phyloP scores from a whole-genome alignment of 2,797 vertebrate species.

The Paguma larvata region DNA sequence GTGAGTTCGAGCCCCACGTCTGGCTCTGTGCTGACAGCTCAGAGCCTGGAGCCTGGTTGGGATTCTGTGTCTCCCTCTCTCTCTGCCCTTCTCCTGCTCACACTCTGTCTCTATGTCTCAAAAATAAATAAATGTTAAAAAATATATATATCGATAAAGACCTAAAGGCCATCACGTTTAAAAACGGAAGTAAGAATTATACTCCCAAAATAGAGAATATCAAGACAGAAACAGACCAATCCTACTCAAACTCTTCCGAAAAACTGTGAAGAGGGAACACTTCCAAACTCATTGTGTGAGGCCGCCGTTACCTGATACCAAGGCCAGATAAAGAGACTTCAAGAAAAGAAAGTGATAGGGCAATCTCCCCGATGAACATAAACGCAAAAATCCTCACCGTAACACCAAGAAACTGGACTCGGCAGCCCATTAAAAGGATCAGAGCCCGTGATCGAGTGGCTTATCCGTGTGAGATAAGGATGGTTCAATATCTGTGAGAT shows the following conservation, averaged over 20 bases:
- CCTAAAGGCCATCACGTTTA: background rate
- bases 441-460: background rate
- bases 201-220: background rate
- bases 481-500: background rate
- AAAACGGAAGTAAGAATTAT: background rate
- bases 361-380: background rate
- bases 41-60: too few relatives aligned
- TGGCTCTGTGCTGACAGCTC: too few relatives aligned
- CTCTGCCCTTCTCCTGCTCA: too few relatives aligned
- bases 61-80: too few relatives aligned
- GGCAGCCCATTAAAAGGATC: background rate
- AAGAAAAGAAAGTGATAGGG: background rate
- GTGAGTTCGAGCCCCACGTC: too few relatives aligned
- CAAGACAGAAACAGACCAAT: background rate
- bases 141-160: background rate
- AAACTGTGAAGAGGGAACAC: background rate
- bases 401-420: too few relatives aligned
- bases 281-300: background rate
- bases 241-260: too few relatives aligned
- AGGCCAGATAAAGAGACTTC: too few relatives aligned
- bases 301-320: background rate
- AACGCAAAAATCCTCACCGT: background rate
- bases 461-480: background rate
- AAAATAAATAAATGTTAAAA: too few relatives aligned
- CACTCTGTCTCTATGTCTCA: too few relatives aligned